Conservation (phyloP, 1,140 invertebrate species). For the Calliopsis andreniformis region DNA sequence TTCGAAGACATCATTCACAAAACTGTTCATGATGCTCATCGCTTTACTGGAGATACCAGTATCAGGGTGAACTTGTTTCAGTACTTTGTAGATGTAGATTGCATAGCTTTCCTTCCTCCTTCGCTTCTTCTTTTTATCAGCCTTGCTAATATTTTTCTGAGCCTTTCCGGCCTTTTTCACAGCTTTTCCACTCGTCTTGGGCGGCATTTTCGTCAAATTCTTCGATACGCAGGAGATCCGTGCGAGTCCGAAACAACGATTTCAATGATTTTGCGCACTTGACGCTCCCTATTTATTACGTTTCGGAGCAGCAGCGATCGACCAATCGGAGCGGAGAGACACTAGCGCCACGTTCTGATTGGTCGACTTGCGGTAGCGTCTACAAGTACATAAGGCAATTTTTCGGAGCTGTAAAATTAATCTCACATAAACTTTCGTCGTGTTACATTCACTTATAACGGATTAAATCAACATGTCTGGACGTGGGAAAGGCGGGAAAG, state of each 20-base stretch:
- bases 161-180: constrained; percentile 83
- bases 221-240: background rate
- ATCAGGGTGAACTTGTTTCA: constrained; percentile 86
- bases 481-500: constrained; percentile 53
- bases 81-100: constrained; percentile 87
- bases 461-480: constrained; percentile 34
- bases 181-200: constrained; percentile 80
- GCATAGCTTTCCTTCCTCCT: constrained; percentile 86
- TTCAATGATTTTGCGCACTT: background rate
- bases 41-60: constrained; percentile 83
- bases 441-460: too few species aligned
- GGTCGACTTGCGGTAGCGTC: background rate
- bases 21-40: constrained; percentile 86
- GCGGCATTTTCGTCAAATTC: constrained; percentile 70
- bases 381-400: constrained; percentile 3
- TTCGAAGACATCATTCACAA: constrained; percentile 84
- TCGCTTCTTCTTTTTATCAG: constrained; percentile 83
- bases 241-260: too few species aligned
- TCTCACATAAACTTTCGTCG: too few species aligned
- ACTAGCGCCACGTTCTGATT: too few species aligned
- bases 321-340: constrained; percentile 39
- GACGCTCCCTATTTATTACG: background rate
- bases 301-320: background rate
- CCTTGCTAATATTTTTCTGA: constrained; percentile 82
- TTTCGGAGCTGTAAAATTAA: too few species aligned